phyloP scores from a whole-genome alignment of 2,888 invertebrate species.

The Xylocampa areola region DNA sequence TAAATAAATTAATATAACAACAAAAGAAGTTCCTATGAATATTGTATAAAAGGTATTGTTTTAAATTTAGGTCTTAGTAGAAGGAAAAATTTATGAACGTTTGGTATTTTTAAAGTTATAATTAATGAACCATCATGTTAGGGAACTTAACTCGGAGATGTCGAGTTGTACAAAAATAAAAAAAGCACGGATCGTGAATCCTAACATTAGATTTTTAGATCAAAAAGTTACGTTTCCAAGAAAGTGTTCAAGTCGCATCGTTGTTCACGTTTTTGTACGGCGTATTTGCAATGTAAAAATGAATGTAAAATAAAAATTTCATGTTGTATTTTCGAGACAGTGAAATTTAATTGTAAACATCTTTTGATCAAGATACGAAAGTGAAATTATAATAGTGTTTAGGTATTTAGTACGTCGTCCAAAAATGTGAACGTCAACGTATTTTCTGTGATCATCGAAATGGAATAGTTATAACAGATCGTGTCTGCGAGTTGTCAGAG shows the following conservation, averaged over 20 bases:
- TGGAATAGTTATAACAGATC: constrained; percentile 83
- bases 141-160: constrained; percentile 76
- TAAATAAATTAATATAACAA: constrained; percentile 89
- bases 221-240: constrained; percentile 88
- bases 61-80: constrained; percentile 90
- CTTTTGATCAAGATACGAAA: constrained; percentile 70
- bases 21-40: constrained; percentile 90
- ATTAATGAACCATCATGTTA: constrained; percentile 83
- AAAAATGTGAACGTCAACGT: constrained; percentile 68
- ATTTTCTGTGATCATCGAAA: constrained; percentile 87
- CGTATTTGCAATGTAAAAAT: constrained; percentile 58
- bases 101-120: constrained; percentile 89
- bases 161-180: constrained; percentile 82
- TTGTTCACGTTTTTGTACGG: constrained; percentile 68
- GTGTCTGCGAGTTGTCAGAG: constrained; percentile 83
- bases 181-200: constrained; percentile 88
- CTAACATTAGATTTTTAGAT: constrained; percentile 87
- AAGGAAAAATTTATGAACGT: constrained; percentile 88
- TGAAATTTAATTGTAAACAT: constrained; percentile 68
- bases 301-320: constrained; percentile 66
- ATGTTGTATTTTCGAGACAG: constrained; percentile 78
- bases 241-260: constrained; percentile 84
- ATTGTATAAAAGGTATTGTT: constrained; percentile 89
- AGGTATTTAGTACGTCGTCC: constrained; percentile 62
- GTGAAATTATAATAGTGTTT: constrained; percentile 66